Evolutionary conservation across 2,888 invertebrate genomes (phyloP).

Genomic region (Nezara viridula): DNA sequence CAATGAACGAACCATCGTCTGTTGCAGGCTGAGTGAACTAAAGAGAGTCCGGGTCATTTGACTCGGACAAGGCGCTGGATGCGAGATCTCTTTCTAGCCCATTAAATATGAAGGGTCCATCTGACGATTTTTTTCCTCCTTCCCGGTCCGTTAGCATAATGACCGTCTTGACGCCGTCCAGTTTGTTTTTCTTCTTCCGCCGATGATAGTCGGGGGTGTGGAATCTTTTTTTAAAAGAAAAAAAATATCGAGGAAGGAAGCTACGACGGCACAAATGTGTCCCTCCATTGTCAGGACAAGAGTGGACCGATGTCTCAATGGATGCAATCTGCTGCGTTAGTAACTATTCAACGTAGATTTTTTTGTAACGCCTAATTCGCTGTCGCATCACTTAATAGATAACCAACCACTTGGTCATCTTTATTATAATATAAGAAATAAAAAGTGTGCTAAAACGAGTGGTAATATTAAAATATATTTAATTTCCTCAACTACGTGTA

Average conservation of each 20-base stretch:
- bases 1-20: background rate
- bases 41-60: constrained; percentile 47
- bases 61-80: constrained; percentile 34
- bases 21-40: constrained; percentile 2
- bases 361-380: background rate
- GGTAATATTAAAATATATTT: too few species aligned
- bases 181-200: constrained; percentile 18
- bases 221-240: background rate
- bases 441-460: too few species aligned
- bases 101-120: constrained; percentile 52
- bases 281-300: background rate
- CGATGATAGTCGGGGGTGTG: background rate
- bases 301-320: background rate
- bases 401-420: too few species aligned
- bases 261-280: background rate
- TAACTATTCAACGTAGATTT: background rate
- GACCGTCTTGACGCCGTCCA: constrained; percentile 36
- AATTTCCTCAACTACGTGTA: too few species aligned
- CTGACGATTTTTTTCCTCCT: constrained; percentile 20
- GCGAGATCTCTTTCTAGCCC: constrained; percentile 44
- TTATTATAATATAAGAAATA: too few species aligned
- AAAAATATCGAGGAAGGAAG: constrained; percentile 9
- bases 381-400: too few species aligned
- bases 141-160: constrained; percentile 32
- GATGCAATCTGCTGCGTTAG: background rate